Base-by-base conservation (phyloP, 2,113 vertebrate genomes). In the Toxotes jaculatrix region DNA sequence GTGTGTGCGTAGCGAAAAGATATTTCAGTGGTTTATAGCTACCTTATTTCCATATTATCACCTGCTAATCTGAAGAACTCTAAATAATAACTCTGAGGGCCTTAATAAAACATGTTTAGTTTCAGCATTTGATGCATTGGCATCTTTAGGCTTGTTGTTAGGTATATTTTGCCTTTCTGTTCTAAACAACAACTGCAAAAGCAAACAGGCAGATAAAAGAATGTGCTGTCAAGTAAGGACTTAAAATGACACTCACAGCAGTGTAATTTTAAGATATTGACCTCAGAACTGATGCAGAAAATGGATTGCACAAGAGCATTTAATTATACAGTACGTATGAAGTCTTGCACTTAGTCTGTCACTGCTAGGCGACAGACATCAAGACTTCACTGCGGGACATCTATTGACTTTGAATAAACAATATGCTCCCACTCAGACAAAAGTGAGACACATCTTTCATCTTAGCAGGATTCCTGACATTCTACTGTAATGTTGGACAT, bases 281-380 rank as follows among this genome's bases (percentile, higher is more conserved):
- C 73, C 56, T 56, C 38, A 17, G 59, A 81, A 65, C 14, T 69
- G 76, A 68, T 64, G 66, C n/a, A 57, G 21, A 75, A 88, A 90
- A 87, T 65, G 40, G 59, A 60, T 36, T 70, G 4, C 32, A 32
- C 27, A 69, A 79, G 53, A 72, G 38, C 60, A 82, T 63, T 38
- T 76, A 75, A 81, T 83, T 73, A 79, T 36, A 74, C 21, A 5
- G 1, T 19, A 9, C 65, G 31, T 34, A 60, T 71, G 59, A 83
- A 86, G 77, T 70, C 7, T 47, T 55, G 64, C 83, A 76, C 68
- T 88, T 88, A 68, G 38, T 80, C 74, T 74, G 83, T 80, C 83
- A 78, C 55, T 27, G 53, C 49, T 21, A 67, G 60, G 40, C 43
- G 4, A 38, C 67, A 72, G 47, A 74, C 21, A 61, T 51, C 31